Evolutionary conservation across 2,113 vertebrate species (phyloP).

Genomic region (Colinus virginianus): DNA sequence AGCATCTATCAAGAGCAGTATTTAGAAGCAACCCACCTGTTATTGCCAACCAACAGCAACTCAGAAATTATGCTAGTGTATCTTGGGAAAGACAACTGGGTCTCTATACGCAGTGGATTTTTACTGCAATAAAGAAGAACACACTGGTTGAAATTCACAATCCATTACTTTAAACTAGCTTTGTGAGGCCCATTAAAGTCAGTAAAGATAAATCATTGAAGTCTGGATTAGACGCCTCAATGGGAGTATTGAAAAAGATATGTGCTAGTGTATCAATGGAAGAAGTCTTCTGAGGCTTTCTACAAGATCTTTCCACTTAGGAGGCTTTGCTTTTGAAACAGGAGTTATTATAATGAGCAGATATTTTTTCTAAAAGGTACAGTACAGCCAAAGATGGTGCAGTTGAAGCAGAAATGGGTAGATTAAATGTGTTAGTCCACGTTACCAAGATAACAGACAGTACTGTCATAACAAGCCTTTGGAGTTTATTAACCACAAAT

Average conservation of each 20-base stretch:
- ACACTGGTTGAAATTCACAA: conserved; percentile 50
- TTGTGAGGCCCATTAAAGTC: conserved; percentile 54
- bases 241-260: conserved; percentile 59
- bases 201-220: conserved; percentile 60
- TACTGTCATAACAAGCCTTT: neutral
- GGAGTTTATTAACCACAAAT: neutral
- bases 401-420: neutral
- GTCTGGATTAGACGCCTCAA: conserved; percentile 52
- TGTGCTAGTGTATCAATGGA: conserved; percentile 8
- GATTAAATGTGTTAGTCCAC: neutral
- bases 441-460: neutral
- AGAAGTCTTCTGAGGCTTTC: conserved; percentile 21
- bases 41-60: conserved; percentile 55
- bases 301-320: conserved; percentile 25
- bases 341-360: conserved; percentile 12
- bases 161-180: conserved; percentile 52
- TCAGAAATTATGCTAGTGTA: conserved; percentile 37
- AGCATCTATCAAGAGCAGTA: conserved; percentile 68
- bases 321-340: conserved; percentile 15
- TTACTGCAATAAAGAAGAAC: neutral
- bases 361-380: neutral
- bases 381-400: neutral
- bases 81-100: conserved; percentile 50
- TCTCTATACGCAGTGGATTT: conserved; percentile 51
- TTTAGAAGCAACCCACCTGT: conserved; percentile 64